Conservation (phyloP, 2,113 vertebrate genomes). For the Orientallactaga bullata region DNA sequence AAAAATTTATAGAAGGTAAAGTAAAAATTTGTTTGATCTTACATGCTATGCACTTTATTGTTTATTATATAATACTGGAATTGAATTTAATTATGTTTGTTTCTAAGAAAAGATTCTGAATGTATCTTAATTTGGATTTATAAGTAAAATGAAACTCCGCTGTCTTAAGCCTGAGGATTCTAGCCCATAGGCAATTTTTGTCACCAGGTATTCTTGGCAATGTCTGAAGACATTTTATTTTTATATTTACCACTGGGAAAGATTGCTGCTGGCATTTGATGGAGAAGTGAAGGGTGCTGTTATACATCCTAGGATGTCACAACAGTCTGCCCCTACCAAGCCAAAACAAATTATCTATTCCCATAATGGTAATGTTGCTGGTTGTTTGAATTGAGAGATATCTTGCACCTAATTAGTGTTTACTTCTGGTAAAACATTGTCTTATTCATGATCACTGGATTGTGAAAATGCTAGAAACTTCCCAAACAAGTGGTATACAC, state of each 20-base stretch:
- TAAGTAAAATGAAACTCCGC: slow-evolving; percentile 41
- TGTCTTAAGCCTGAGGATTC: not conserved
- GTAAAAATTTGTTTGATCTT: not conserved
- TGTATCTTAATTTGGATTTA: slow-evolving; percentile 44
- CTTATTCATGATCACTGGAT: not conserved
- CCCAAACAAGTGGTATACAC: not conserved
- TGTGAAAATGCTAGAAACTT: not conserved
- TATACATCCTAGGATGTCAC: not conserved
- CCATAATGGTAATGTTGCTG: not conserved
- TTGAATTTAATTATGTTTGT: not conserved
- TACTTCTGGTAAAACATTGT: not conserved
- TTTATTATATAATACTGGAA: not conserved
- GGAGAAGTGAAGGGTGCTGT: not conserved
- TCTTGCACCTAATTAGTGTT: not conserved
- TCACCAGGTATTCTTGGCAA: not conserved
- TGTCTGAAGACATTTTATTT: not conserved
- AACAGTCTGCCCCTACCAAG: not conserved
- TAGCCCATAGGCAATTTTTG: not conserved
- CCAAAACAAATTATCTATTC: not conserved
- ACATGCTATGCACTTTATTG: not conserved
- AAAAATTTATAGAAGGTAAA: slow-evolving; percentile 42
- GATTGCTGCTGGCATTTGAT: not conserved
- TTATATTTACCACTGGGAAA: not conserved
- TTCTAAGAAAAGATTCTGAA: not conserved
- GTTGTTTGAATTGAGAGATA: not conserved